Percentiles rank a stretch among this genome's conserved stretches.
phyloP scores from a whole-genome alignment of 2,797 vertebrate species.

The Pseudotriccus pelzelni region DNA sequence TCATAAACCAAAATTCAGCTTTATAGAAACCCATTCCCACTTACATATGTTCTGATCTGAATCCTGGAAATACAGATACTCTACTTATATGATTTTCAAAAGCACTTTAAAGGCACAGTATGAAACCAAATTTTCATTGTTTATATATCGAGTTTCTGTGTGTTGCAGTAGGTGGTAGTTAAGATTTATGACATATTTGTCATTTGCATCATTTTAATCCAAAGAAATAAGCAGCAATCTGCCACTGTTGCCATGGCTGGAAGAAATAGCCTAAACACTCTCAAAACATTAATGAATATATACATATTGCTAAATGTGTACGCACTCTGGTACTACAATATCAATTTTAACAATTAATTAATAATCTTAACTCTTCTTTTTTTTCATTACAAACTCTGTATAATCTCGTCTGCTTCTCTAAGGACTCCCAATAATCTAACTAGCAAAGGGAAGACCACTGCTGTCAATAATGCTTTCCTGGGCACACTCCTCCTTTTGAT shows the following conservation, averaged over 20 bases:
- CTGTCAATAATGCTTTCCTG: not conserved
- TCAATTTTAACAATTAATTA: not conserved
- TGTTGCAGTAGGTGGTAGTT: not conserved
- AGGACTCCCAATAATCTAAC: not conserved
- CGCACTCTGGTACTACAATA: not conserved
- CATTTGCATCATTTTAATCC: not conserved
- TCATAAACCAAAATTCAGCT: not conserved
- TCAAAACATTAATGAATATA: not conserved
- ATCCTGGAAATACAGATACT: not conserved
- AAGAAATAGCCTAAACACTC: not conserved
- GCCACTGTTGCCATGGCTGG: not conserved
- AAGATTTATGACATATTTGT: not conserved
- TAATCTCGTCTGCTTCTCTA: not conserved
- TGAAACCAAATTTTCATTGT: not conserved
- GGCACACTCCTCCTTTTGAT: not conserved
- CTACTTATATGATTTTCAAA: not conserved
- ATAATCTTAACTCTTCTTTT: not conserved
- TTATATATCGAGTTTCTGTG: not conserved
- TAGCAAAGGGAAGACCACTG: not conserved
- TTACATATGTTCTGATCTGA: not conserved
- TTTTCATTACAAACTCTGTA: not conserved
- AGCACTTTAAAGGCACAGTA: not conserved
- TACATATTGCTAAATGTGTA: not conserved
- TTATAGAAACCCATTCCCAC: not conserved
- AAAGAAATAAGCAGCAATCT: not conserved